Conservation (phyloP, 2,888 invertebrate genomes). For the Tyria jacobaeae region DNA sequence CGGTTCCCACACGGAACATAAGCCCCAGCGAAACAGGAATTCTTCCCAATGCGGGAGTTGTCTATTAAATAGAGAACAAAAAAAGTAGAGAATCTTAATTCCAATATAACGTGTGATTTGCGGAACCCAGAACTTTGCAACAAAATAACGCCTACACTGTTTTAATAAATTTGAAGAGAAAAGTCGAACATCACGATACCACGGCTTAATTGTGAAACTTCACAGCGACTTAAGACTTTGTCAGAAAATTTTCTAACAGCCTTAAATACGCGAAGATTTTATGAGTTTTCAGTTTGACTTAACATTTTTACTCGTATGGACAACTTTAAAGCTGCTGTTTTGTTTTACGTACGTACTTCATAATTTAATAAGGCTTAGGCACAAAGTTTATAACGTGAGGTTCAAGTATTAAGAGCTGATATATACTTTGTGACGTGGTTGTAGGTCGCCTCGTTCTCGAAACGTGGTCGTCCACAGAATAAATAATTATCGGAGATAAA, state of each 20-base stretch:
- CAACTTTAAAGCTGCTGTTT: slow-evolving; percentile 20
- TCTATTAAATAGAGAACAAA: too few species aligned
- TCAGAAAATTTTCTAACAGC: slow-evolving; percentile 54
- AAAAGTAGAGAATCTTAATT: too few species aligned
- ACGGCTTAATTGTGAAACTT: slow-evolving; percentile 67
- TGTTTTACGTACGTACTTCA: slow-evolving; percentile 12
- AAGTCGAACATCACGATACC: slow-evolving; percentile 46
- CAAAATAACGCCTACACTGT: slow-evolving; percentile 53
- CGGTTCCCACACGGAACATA: too few species aligned
- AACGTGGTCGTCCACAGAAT: too few species aligned
- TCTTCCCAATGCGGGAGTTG: too few species aligned
- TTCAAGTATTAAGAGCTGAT: not conserved
- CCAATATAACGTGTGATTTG: not conserved
- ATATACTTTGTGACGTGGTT: too few species aligned
- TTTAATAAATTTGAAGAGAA: slow-evolving; percentile 62
- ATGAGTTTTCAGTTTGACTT: slow-evolving; percentile 49
- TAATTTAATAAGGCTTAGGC: not conserved
- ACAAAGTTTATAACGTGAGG: not conserved
- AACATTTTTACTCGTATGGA: slow-evolving; percentile 23
- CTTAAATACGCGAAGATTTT: slow-evolving; percentile 54
- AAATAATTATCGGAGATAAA: too few species aligned
- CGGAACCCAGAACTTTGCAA: slow-evolving; percentile 38
- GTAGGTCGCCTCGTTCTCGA: too few species aligned
- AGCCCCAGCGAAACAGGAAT: too few species aligned
- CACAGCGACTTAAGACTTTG: slow-evolving; percentile 52